These are phyloP conservation scores for Glyphotaelius pellucidus DNA, from an alignment of 2,888 invertebrate genomes.

Conservation along the genomic window DNA sequence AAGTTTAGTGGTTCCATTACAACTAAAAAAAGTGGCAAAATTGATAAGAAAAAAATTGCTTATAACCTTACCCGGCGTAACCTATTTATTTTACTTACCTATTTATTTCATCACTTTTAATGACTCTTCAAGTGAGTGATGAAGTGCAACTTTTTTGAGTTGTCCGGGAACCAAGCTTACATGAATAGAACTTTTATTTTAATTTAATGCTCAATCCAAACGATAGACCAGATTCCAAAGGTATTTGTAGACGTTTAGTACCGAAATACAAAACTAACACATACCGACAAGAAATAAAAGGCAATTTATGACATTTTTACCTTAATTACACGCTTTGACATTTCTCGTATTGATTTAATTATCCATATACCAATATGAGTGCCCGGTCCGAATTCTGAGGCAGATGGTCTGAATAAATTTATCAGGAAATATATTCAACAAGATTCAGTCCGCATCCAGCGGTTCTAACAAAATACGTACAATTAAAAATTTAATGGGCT, in stretches of 20 bases:
- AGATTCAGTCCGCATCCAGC: conserved; percentile 39
- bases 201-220: neutral
- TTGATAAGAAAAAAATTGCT: no score
- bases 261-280: neutral
- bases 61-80: no score
- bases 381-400: neutral
- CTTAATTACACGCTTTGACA: conserved; percentile 11
- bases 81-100: no score
- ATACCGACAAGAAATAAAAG: conserved; percentile 2
- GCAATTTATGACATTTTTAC: neutral
- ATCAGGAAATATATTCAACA: conserved; percentile 40
- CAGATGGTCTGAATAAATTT: conserved; percentile 48
- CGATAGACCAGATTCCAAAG: neutral
- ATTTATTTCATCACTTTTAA: no score
- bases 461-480: conserved; percentile 52
- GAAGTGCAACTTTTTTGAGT: no score
- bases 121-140: no score
- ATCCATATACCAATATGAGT: conserved; percentile 21
- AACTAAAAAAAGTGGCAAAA: no score
- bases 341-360: conserved; percentile 1
- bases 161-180: no score
- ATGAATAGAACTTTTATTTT: neutral
- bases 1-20: no score
- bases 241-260: neutral
- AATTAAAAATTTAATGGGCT: conserved; percentile 61